Base-by-base conservation (phyloP, 2,797 vertebrate genomes). In the Mormyrus hasselquistii region DNA sequence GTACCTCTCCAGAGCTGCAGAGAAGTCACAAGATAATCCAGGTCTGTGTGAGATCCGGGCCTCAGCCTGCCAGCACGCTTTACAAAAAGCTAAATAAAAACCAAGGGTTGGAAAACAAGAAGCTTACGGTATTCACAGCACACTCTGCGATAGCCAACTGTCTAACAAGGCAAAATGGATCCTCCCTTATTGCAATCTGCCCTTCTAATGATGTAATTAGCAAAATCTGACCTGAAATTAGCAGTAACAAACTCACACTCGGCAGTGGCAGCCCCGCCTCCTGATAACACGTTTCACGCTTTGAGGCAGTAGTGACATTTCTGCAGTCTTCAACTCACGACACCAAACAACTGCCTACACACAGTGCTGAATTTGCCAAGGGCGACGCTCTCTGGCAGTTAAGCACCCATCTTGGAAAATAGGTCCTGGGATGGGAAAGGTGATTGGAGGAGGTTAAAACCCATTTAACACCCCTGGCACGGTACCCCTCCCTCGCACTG, bases 21-120 rank as follows among this genome's bases (percentile, higher is more conserved):
- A 93, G 93, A 93, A 94, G 93, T 94, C 92, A 93, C 91, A 92
- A 92, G 90, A 92, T 93, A 94, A 94, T 94, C 94, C 90, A 84
- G 59, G 89, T 89, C 90, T 90, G 92, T 84, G 92, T 90, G 89
- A 92, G 90, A 88, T 93, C 93, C 89, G 91, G 92, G 93, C 89
- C 91, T 90, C 89, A 0, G 49, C 89, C 91, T 49, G 41, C 8
- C 90, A 93, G 90, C 65, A 10, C 76, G 92, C 50, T 73, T 22
- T 65, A 83, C 49, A 38, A 25, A 90, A 93, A 90, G 91, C 87
- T 90, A 88, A 91, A 88, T 89, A 88, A 91, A 90, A 90, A 16
- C 25, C 10, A n/a, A 47, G 34, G 10, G 47, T 53, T 2, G 22
- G 50, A 88, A 52, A 4, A 29, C 22, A 29, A 59, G 55, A 25